A percentile compares a stretch with the other conserved stretches of the same genome.
Evolutionary conservation across 1,140 invertebrate genomes (phyloP).

Genomic region (Drosophila rhopaloa): DNA sequence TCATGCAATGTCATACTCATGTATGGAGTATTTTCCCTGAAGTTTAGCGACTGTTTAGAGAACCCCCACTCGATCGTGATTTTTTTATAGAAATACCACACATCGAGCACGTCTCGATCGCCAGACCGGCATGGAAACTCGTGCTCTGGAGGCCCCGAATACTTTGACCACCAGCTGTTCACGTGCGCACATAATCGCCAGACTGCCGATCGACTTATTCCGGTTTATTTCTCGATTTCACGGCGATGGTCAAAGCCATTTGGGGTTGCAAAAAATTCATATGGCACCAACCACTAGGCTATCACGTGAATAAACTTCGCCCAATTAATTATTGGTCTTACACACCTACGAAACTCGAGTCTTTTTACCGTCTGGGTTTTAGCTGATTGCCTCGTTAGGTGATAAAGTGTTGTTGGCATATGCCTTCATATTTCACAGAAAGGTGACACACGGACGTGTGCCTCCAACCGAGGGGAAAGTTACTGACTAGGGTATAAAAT

Average conservation of each 20-base stretch:
- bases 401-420: slow-evolving; percentile 31
- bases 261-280: background rate
- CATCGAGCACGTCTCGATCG: slow-evolving; percentile 14
- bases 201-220: slow-evolving; percentile 33
- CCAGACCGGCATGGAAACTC: slow-evolving; percentile 24
- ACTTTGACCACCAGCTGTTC: slow-evolving; percentile 47
- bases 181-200: slow-evolving; percentile 32
- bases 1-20: background rate
- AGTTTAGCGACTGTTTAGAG: background rate
- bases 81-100: slow-evolving; percentile 28
- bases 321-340: slow-evolving; percentile 39
- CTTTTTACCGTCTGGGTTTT: slow-evolving; percentile 13
- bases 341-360: slow-evolving; percentile 17
- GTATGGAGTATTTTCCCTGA: background rate
- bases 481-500: slow-evolving; percentile 29
- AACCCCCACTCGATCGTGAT: slow-evolving; percentile 13
- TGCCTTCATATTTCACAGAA: slow-evolving; percentile 9
- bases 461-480: slow-evolving; percentile 46
- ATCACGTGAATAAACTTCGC: slow-evolving; percentile 55
- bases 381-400: slow-evolving; percentile 9
- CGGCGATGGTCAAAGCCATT: slow-evolving; percentile 5
- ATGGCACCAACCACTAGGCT: slow-evolving; percentile 25
- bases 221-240: slow-evolving; percentile 4
- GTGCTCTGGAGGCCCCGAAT: slow-evolving; percentile 14
- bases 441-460: slow-evolving; percentile 28